These are phyloP conservation scores for Cataglyphis altisquamis DNA, from an alignment of 2,888 invertebrate species.

Conservation along the genomic window DNA sequence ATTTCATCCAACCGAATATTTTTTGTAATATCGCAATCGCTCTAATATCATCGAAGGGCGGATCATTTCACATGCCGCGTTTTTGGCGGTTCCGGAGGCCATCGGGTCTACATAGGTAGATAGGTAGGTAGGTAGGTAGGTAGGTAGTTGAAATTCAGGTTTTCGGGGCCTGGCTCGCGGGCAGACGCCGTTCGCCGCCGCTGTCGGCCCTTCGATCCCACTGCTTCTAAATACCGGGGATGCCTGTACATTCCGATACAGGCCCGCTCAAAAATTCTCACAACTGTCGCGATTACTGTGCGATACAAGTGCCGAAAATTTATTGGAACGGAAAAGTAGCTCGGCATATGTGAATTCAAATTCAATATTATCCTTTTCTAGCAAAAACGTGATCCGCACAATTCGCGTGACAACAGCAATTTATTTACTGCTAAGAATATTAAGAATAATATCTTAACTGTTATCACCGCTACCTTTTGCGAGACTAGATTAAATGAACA, in stretches of 20 bases:
- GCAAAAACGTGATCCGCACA: neutral
- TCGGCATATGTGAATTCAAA: neutral
- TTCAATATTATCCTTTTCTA: neutral
- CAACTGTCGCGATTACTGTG: slow-evolving; percentile 25
- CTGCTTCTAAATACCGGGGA: slow-evolving; percentile 66
- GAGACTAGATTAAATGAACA: no score
- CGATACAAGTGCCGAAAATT: neutral
- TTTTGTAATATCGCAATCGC: neutral
- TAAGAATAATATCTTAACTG: no score
- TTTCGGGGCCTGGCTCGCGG: slow-evolving; percentile 73
- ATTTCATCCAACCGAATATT: neutral
- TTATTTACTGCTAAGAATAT: no score
- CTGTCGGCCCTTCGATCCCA: slow-evolving; percentile 71
- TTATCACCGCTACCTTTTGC: no score
- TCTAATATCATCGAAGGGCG: slow-evolving; percentile 6
- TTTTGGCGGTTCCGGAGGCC: slow-evolving; percentile 76
- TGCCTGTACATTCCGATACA: slow-evolving; percentile 71
- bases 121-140: slow-evolving; percentile 64
- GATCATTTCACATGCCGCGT: slow-evolving; percentile 45
- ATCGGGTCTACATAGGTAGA: slow-evolving; percentile 74
- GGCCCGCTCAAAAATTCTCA: slow-evolving; percentile 61
- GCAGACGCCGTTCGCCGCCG: slow-evolving; percentile 72
- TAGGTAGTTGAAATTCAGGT: slow-evolving; percentile 81
- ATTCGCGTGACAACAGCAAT: neutral
- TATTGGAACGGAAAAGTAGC: slow-evolving; percentile 19